Evolutionary conservation across 2,797 vertebrate species (phyloP).

Genomic region (Eulemur albifrons): DNA sequence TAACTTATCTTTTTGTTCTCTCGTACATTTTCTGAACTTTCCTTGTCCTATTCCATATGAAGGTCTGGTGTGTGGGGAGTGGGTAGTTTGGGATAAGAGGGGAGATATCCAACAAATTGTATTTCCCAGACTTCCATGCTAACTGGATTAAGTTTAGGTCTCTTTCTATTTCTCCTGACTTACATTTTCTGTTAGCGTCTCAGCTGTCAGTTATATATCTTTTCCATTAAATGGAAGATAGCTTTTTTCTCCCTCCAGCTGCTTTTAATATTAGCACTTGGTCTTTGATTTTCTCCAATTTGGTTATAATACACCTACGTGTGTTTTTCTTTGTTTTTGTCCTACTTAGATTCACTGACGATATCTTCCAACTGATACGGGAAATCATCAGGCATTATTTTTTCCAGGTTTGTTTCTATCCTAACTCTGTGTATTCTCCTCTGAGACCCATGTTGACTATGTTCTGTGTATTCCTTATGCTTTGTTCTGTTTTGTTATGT

Average conservation of each 20-base stretch:
- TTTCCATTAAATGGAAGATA: not conserved
- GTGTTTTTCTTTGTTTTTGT: not conserved
- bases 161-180: not conserved
- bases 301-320: not conserved
- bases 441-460: accelerated
- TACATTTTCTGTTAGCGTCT: not conserved
- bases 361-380: not conserved
- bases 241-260: not conserved
- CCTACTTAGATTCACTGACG: not conserved
- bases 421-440: not conserved
- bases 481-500: not conserved
- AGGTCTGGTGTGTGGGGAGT: accelerated
- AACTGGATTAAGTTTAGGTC: not conserved
- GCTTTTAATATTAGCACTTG: not conserved
- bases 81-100: not conserved
- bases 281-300: not conserved
- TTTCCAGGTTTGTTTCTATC: not conserved
- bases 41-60: not conserved
- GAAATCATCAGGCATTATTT: not conserved
- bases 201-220: not conserved
- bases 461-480: not conserved
- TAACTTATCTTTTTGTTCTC: not conserved
- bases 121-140: not conserved
- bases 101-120: not conserved
- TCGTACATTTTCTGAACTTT: not conserved